A percentile compares a stretch with the other conserved stretches of the same genome.
Evolutionary conservation across 2,113 vertebrate genomes (phyloP).

Genomic region (Melanocharis versteri): DNA sequence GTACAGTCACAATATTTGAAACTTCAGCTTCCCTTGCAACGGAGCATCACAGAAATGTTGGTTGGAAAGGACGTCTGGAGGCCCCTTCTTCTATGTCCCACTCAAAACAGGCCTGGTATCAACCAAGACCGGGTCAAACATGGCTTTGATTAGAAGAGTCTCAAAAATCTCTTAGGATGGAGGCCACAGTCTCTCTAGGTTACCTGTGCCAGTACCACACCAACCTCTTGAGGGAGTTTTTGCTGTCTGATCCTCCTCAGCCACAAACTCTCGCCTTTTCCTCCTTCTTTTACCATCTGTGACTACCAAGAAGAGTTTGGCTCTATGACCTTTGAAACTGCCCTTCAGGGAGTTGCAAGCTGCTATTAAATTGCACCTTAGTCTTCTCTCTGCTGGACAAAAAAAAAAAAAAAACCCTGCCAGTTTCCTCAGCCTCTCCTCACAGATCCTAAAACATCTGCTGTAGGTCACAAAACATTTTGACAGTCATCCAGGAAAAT

Average conservation of each 20-base stretch:
- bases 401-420: not conserved
- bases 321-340: not conserved
- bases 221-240: not conserved
- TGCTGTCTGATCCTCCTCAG: not conserved
- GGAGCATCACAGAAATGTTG: not conserved
- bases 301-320: not conserved
- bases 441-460: not conserved
- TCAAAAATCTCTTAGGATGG: not conserved
- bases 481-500: not conserved
- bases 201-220: not conserved
- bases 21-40: not conserved
- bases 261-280: not conserved
- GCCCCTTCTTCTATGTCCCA: not conserved
- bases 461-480: not conserved
- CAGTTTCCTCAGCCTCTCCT: not conserved
- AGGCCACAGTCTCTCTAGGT: not conserved
- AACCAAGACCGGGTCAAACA: not conserved
- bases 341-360: not conserved
- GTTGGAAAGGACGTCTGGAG: not conserved
- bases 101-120: not conserved
- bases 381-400: not conserved
- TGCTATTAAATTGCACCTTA: not conserved
- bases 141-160: not conserved
- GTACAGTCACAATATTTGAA: not conserved
- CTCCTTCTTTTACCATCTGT: not conserved